These are phyloP conservation scores for Crotalus tigris DNA, from an alignment of 2,113 vertebrate genomes.

Conservation along the genomic window DNA sequence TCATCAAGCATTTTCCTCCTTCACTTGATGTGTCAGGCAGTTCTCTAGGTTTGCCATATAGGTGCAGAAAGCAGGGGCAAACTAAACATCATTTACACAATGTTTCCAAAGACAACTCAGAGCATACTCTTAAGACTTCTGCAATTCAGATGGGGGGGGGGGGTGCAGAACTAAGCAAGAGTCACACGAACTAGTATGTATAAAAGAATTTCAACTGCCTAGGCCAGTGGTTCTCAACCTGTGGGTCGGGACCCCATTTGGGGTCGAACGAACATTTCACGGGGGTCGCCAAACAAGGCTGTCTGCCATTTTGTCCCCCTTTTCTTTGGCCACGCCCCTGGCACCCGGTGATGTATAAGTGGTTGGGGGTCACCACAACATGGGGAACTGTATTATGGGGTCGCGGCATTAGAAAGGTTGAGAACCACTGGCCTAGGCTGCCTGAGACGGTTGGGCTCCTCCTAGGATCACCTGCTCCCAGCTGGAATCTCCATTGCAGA, in stretches of 20 bases:
- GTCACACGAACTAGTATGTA: neutral
- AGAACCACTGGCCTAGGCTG: neutral
- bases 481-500: neutral
- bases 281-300: too few species aligned
- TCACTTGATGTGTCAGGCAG: neutral
- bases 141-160: neutral
- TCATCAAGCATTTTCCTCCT: neutral
- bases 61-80: neutral
- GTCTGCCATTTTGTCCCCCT: too few species aligned
- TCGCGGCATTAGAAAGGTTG: too few species aligned
- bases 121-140: neutral
- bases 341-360: too few species aligned
- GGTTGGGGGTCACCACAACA: too few species aligned
- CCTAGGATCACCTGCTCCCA: neutral
- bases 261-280: too few species aligned
- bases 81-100: neutral
- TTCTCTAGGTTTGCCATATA: neutral
- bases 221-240: neutral
- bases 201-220: neutral
- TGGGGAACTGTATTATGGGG: too few species aligned
- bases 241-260: too few species aligned
- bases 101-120: neutral
- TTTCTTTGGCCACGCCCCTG: too few species aligned
- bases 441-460: neutral
- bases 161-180: neutral